phyloP scores from a whole-genome alignment of 1,140 invertebrate genomes.

The Lysiphlebus fabarum region DNA sequence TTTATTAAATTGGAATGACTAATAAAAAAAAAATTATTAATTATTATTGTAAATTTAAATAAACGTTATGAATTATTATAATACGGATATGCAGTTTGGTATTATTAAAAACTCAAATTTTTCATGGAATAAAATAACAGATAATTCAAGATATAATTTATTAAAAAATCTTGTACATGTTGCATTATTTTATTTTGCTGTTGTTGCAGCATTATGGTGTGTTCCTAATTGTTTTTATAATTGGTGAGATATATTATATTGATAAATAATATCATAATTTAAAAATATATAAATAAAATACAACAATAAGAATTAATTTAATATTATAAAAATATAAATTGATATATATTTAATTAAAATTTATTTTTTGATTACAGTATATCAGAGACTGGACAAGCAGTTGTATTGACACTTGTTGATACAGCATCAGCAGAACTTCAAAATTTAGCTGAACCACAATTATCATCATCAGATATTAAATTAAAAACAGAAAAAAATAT shows the following conservation, averaged over 20 bases:
- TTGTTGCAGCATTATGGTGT: slow-evolving; percentile 41
- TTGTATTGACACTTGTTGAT: slow-evolving; percentile 64
- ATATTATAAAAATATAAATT: no score
- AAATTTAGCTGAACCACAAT: slow-evolving; percentile 42
- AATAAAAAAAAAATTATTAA: slow-evolving; percentile 20
- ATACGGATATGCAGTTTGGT: slow-evolving; percentile 29
- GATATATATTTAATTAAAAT: background rate
- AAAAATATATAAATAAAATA: no score
- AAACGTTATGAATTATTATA: slow-evolving; percentile 32
- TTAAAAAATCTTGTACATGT: slow-evolving; percentile 39
- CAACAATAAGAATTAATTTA: no score
- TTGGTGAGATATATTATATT: no score
- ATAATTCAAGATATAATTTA: slow-evolving; percentile 25
- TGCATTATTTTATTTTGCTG: slow-evolving; percentile 36
- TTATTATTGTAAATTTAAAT: slow-evolving; percentile 1
- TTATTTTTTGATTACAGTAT: slow-evolving; percentile 56
- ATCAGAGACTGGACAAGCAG: slow-evolving; percentile 62
- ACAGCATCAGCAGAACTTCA: slow-evolving; percentile 61
- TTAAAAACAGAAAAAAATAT: slow-evolving; percentile 19
- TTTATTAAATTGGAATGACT: slow-evolving; percentile 17
- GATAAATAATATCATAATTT: no score
- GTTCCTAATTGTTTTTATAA: slow-evolving; percentile 41
- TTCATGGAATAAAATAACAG: slow-evolving; percentile 34
- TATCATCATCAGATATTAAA: slow-evolving; percentile 19
- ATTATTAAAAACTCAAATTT: slow-evolving; percentile 24